Base-by-base conservation (phyloP, 2,113 vertebrate species). In the Seriola rivoliana region DNA sequence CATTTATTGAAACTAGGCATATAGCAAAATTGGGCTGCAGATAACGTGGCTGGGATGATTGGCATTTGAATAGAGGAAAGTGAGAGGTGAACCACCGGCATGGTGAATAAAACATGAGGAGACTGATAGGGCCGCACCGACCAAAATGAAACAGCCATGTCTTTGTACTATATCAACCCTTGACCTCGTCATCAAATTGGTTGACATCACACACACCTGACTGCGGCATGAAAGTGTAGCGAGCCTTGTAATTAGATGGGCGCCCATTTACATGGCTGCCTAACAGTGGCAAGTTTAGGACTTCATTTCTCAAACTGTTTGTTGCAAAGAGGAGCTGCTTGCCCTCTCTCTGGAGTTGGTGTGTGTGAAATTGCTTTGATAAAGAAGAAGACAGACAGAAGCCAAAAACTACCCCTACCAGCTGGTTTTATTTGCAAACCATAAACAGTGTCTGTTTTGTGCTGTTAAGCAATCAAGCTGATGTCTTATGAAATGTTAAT, bases 41-140 rank as follows among this genome's bases (percentile, higher is more conserved):
- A 82, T 75, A 74, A 77, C 5, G 40, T 38, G 73, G 58, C 57
- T 9, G 46, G 29, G 75, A 81, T 84, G 80, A 91, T 25, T 88
- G 68, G 36, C 70, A n/a, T 79, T 46, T 86, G 72, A 90, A 91
- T 74, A 36, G 66, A 82, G 81, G 46, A 71, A 73, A 73, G 50
- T 71, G 70, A 78, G 75, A 85, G 66, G 59, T 75, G 78, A 90
- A 75, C 29, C 64, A 57, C 6, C 6, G 3, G 67, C n/a, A 5
- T 0, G 25, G 46, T 88, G 85, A 91, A 91, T 92, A 89, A 90
- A 91, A 92, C 82, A 92, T 88, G 82, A 88, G 84, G 44, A 40
- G 73, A 36, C 70, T 3, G 48, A 80, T 14, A 12, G 63, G 77
- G 71, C 65, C 34, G 21, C 64, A 14, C 55, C 3, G 59, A 71